These are phyloP conservation scores for Saguinus imperator DNA, from an alignment of 2,113 vertebrate genomes.

Conservation along the genomic window DNA sequence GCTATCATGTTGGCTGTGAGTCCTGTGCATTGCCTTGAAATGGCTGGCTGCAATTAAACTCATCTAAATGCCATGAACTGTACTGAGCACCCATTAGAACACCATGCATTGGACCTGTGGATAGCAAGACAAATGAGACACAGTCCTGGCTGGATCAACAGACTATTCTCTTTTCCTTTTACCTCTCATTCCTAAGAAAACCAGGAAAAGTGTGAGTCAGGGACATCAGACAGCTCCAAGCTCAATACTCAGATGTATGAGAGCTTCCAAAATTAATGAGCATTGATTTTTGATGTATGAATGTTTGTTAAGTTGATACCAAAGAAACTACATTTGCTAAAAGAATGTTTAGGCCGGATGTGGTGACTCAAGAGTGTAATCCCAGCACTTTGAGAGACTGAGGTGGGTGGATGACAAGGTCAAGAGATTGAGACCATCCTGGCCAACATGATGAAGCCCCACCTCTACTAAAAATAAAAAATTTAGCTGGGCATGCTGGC, in stretches of 20 bases:
- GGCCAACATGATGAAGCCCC: no score
- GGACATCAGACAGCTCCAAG: neutral
- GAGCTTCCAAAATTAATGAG: neutral
- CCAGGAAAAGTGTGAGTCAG: neutral
- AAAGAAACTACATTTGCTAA: neutral
- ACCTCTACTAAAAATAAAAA: no score
- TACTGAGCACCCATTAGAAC: neutral
- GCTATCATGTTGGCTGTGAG: neutral
- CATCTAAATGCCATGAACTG: neutral
- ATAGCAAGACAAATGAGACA: neutral
- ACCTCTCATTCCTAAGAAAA: neutral
- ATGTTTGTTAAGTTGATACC: neutral
- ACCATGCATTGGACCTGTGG: neutral
- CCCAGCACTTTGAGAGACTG: no score
- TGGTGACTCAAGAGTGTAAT: no score
- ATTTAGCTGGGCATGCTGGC: no score
- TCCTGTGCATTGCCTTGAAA: neutral
- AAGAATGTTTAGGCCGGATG: no score
- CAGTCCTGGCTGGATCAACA: neutral
- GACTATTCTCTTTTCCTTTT: neutral
- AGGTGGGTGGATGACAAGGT: no score
- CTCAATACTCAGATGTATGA: neutral
- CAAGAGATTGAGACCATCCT: no score
- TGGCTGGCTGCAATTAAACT: neutral
- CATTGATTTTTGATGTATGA: neutral